Evolutionary conservation across 2,888 invertebrate genomes (phyloP).

Genomic region (Plusia festucae): DNA sequence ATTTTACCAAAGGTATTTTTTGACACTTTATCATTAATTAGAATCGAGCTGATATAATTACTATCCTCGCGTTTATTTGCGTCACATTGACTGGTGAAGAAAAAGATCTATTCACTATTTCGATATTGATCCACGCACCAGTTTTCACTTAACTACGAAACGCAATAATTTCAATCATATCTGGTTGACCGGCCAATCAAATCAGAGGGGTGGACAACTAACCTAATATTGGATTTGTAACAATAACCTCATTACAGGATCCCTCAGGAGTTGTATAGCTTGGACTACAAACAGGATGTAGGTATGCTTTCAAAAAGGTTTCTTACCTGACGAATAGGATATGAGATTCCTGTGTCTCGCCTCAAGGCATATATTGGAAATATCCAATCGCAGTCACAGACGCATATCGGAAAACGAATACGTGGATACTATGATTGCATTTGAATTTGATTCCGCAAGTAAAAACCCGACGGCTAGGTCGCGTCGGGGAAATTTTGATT

Average conservation of each 20-base stretch:
- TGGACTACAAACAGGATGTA: neutral
- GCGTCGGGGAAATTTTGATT: constrained; percentile 2
- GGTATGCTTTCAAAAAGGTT: constrained; percentile 24
- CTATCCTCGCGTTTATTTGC: too few relatives aligned
- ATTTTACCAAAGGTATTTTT: too few relatives aligned
- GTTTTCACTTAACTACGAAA: too few relatives aligned
- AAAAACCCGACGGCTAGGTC: constrained; percentile 27
- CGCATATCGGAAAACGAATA: constrained; percentile 66
- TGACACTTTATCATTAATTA: too few relatives aligned
- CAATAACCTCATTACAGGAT: neutral
- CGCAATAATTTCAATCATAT: too few relatives aligned
- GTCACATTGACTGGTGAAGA: too few relatives aligned
- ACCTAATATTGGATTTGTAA: constrained; percentile 4
- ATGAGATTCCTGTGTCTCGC: constrained; percentile 70
- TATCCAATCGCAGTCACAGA: constrained; percentile 71
- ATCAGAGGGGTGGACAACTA: constrained; percentile 14
- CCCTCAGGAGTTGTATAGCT: neutral
- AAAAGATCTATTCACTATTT: too few relatives aligned
- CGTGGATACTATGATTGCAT: constrained; percentile 72
- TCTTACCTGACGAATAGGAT: constrained; percentile 57
- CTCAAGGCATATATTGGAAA: constrained; percentile 74
- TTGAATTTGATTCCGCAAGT: constrained; percentile 66
- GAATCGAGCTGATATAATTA: too few relatives aligned
- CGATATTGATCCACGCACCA: too few relatives aligned
- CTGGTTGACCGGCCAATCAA: constrained; percentile 9